Conservation (phyloP, 2,888 invertebrate genomes). For the Isoperla grammatica region DNA sequence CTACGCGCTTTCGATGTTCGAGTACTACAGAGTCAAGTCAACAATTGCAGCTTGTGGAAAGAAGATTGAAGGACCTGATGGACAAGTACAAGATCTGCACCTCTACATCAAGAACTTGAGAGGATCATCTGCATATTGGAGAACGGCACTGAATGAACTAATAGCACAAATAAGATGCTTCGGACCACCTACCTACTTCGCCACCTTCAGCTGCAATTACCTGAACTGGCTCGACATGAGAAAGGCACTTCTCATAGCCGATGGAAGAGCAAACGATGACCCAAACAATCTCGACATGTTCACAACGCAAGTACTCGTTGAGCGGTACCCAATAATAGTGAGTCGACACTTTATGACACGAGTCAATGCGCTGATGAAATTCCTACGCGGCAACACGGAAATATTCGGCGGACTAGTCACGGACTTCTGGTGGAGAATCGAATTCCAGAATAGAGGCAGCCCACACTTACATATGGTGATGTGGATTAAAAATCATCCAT, state of each 20-base stretch:
- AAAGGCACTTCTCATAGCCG: no score
- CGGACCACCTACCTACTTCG: conserved; percentile 6
- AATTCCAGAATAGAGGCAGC: no score
- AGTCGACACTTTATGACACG: conserved; percentile 29
- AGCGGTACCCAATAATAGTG: conserved; percentile 27
- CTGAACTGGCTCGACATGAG: conserved; percentile 6
- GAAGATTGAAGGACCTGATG: conserved; percentile 18
- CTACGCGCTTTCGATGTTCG: conserved; percentile 14
- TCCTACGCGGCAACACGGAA: no score
- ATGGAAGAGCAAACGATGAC: no score
- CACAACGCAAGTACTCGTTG: conserved; percentile 21
- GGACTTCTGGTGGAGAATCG: no score
- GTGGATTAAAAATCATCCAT: no score
- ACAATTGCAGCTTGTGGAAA: conserved; percentile 34
- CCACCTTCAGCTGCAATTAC: conserved; percentile 12
- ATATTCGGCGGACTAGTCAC: no score
- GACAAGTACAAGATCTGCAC: conserved; percentile 34
- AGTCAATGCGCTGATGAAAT: conserved; percentile 21
- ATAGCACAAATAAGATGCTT: conserved; percentile 19
- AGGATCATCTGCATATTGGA: conserved; percentile 26
- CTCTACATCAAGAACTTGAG: conserved; percentile 38
- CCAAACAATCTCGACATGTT: no score
- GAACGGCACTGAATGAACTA: conserved; percentile 13
- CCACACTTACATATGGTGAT: no score
- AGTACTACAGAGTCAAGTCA: conserved; percentile 26